Evolutionary conservation across 1,140 invertebrate genomes (phyloP).

Genomic region (Panulirus ornatus): DNA sequence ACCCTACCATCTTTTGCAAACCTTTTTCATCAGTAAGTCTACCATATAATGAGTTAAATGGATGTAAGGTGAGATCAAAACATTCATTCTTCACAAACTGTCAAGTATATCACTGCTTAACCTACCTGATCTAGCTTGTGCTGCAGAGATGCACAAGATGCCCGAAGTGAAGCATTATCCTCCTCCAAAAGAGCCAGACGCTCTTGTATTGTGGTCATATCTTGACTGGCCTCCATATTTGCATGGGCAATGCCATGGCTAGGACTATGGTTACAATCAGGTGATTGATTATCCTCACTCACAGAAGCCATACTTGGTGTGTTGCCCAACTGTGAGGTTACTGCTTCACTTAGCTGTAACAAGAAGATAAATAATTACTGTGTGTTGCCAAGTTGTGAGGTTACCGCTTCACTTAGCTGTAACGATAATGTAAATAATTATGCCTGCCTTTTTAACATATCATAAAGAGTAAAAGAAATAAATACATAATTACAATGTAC

Average conservation of each 20-base stretch:
- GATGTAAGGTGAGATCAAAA: no score
- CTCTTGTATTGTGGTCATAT: background rate
- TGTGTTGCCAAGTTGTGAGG: background rate
- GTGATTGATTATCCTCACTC: background rate
- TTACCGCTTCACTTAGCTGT: constrained; percentile 20
- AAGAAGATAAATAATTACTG: background rate
- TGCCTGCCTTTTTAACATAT: no score
- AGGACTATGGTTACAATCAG: background rate
- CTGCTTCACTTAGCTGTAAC: constrained; percentile 26
- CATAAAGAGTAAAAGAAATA: no score
- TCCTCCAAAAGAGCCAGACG: constrained; percentile 20
- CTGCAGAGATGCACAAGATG: constrained; percentile 27
- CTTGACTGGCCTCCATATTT: background rate
- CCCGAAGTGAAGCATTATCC: constrained; percentile 18
- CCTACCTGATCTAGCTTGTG: constrained; percentile 9
- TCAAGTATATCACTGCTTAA: no score
- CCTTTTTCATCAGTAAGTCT: no score
- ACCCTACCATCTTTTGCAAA: no score
- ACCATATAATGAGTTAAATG: no score
- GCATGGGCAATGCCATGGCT: background rate
- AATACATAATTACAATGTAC: no score
- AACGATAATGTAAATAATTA: background rate
- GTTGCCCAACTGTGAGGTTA: background rate
- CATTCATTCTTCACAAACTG: no score
- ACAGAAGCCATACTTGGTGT: constrained; percentile 20